A percentile compares a stretch with the other conserved stretches of the same genome.
These are phyloP conservation scores for Chloebia gouldiae DNA, from an alignment of 2,113 vertebrate species.

Conservation along the genomic window DNA sequence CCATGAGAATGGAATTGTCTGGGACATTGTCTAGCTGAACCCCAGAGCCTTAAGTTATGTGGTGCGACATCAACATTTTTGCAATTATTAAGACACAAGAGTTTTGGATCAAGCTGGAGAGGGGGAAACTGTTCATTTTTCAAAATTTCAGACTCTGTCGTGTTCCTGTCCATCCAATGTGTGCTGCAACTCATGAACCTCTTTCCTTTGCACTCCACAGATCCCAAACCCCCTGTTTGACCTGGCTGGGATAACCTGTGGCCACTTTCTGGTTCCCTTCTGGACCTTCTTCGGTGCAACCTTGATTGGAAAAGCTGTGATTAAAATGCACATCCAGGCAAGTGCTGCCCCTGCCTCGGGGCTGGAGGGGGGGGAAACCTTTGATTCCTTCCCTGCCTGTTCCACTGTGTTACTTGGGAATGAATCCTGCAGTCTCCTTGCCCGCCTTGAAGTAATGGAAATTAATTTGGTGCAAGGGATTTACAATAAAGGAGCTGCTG, in stretches of 20 bases:
- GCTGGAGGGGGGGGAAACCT: not conserved
- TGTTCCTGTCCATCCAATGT: not conserved
- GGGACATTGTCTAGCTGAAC: conserved; percentile 44
- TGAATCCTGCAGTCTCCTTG: conserved; percentile 5
- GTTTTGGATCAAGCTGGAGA: not conserved
- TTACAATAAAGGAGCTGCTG: conserved; percentile 22
- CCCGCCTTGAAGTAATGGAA: conserved; percentile 28
- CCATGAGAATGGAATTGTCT: conserved; percentile 67
- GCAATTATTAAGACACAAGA: not conserved
- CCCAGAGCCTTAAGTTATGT: conserved; percentile 30
- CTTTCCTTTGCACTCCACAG: conserved; percentile 55
- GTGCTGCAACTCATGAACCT: not conserved
- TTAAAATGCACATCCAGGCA: conserved; percentile 99
- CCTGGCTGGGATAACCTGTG: conserved; percentile 91
- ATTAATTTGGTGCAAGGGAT: conserved; percentile 27
- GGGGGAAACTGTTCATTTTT: not conserved
- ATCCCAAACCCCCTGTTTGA: conserved; percentile 93
- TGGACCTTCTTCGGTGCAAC: conserved; percentile 99
- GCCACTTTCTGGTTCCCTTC: conserved; percentile 91
- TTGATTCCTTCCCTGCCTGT: not conserved
- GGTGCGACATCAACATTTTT: not conserved
- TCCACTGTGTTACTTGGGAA: not conserved
- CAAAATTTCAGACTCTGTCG: not conserved
- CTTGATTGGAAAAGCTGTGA: conserved; percentile 91
- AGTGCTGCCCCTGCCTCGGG: conserved; percentile 44